A percentile compares a stretch with the other conserved stretches of the same genome.
These are phyloP conservation scores for Centroberyx gerrardi DNA, from an alignment of 2,797 vertebrate genomes.

Conservation along the genomic window DNA sequence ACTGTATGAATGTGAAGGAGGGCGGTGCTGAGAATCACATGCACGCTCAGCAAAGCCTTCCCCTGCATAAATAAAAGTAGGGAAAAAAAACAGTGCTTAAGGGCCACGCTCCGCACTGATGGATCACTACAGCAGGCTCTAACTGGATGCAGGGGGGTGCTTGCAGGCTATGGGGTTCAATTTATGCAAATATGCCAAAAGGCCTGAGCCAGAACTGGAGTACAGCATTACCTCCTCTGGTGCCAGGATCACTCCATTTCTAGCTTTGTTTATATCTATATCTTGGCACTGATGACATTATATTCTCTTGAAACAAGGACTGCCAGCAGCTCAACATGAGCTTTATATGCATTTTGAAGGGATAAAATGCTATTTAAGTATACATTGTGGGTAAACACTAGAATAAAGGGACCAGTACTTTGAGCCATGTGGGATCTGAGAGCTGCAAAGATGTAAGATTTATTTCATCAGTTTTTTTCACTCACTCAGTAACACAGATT, in stretches of 20 bases:
- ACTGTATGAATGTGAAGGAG: constrained; percentile 3
- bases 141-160: neutral
- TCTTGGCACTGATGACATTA: neutral
- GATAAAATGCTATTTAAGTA: neutral
- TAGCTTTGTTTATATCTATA: neutral
- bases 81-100: neutral
- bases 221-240: neutral
- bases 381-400: neutral
- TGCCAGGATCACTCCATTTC: neutral
- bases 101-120: constrained; percentile 1
- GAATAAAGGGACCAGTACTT: neutral
- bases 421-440: neutral
- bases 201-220: neutral
- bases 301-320: constrained; percentile 3
- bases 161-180: neutral
- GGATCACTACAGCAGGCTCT: constrained; percentile 12
- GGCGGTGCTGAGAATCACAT: neutral
- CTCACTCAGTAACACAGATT: neutral
- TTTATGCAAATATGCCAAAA: neutral
- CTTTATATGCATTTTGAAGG: constrained; percentile 9
- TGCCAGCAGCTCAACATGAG: neutral
- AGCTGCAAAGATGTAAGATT: neutral
- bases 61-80: constrained; percentile 16
- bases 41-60: constrained; percentile 30
- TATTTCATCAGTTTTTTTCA: neutral